Evolutionary conservation across 2,113 vertebrate species (phyloP), one percentile per base, ranked within the genome.

Genomic region (Balaenoptera acutorostrata): DNA sequence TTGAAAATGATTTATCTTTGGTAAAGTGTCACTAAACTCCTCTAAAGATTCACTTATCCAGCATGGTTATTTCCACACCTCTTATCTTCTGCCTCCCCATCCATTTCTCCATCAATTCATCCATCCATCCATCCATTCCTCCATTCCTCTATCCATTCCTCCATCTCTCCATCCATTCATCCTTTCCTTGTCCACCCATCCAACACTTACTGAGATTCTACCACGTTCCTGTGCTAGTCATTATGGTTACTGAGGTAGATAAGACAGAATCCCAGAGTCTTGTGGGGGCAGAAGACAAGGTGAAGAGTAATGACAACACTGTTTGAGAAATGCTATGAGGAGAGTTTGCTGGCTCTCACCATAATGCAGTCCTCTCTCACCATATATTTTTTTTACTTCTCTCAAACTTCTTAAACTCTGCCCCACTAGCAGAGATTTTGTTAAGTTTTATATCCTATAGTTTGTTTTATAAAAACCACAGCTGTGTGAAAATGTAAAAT

Each of bases 1-100:
- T 10, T 87, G 78, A 74, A 86, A 83, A 83, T 71, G 11, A 86
- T 75, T 81, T 92, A 52, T 77, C 77, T 95, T 77, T 82, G 82
- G 90, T 41, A 82, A 90, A 20, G 12, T 9, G 36, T 75, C 55
- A 55, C n/a, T 71, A 81, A 80, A 93, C 75, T 81, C 77, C 81
- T 63, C 5, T 39, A 2, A 86, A 64, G 57, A 66, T 13, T 75
- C 72, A 77, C 6, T 91, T 31, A 46, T 52, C n/a, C 21, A 18
- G 15, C 61, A 52, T 4, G 59, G 69, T 21, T 10, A n/a, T 74
- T 52, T 33, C 23, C 1, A 39, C 18, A 61, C 31, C 23, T 94
- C 55, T 91, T 80, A 25, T 55, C 33, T 75, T 75, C 20, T 41
- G 21, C 31, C 44, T 69, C 44, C 31, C 27, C 17, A 36, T 74